A percentile compares a stretch with the other conserved stretches of the same genome.
Evolutionary conservation across 2,888 invertebrate genomes (phyloP).

Genomic region (Arrhopalites spinosus): DNA sequence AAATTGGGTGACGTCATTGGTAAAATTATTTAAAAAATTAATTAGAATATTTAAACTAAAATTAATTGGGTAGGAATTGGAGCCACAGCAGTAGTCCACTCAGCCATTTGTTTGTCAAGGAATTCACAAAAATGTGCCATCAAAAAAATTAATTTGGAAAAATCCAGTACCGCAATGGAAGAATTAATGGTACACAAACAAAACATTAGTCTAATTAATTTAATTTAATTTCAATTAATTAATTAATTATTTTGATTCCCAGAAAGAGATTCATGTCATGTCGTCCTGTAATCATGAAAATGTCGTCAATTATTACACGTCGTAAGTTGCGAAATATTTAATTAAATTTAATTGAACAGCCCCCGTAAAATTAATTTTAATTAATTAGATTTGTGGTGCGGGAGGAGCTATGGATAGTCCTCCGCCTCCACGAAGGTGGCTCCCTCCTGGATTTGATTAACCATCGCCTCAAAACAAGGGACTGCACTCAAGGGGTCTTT

Average conservation of each 20-base stretch:
- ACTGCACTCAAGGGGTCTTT: slow-evolving; percentile 94
- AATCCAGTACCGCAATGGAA: slow-evolving; percentile 99
- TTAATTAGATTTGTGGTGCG: slow-evolving; percentile 75
- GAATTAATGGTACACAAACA: slow-evolving; percentile 62
- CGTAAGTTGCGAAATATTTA: slow-evolving; percentile 62
- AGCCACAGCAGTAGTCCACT: slow-evolving; percentile 94
- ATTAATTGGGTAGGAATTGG: slow-evolving; percentile 75
- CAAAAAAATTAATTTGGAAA: slow-evolving; percentile 97
- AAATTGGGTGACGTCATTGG: slow-evolving; percentile 92
- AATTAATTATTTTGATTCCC: neutral
- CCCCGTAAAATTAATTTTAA: no score
- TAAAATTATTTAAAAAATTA: slow-evolving; percentile 59
- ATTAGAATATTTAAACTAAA: neutral
- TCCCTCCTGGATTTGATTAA: slow-evolving; percentile 90
- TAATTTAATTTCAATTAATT: neutral
- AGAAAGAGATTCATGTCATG: slow-evolving; percentile 92
- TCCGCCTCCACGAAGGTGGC: slow-evolving; percentile 90
- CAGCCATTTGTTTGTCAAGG: slow-evolving; percentile 86
- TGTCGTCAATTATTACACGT: slow-evolving; percentile 97
- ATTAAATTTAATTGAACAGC: no score
- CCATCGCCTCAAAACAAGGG: slow-evolving; percentile 87
- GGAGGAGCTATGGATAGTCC: slow-evolving; percentile 95
- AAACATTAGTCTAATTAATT: slow-evolving; percentile 48
- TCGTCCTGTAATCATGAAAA: slow-evolving; percentile 99
- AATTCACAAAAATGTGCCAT: slow-evolving; percentile 92